Base-by-base conservation (phyloP, 2,888 invertebrate species). In the Copidosoma aretas region DNA sequence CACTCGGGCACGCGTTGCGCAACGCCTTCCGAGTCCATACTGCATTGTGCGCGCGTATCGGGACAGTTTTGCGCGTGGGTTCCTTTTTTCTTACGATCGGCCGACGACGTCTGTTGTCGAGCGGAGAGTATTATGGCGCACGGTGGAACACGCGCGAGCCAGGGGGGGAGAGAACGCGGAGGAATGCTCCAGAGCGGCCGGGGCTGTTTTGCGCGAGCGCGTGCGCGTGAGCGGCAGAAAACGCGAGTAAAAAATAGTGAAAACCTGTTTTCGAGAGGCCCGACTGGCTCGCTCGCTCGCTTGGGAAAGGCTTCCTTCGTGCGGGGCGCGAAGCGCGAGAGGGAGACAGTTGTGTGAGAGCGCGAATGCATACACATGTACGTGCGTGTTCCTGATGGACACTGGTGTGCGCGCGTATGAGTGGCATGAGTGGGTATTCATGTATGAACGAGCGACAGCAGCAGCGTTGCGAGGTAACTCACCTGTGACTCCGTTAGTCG, bases 401-500 rank as follows among this genome's bases (percentile, higher is more conserved):
- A 15, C 59, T 22, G 24, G 43, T 25, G 19, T 65, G 15, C 25
- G 56, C 52, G 52, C 52, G 57, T 52, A 52, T 32, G 22, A 58
- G 41, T 21, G 57, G 25, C 32, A 39, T 51, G 41, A 4, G 19
- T 39, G 54, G 10, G 49, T 63, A 25, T 53, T 10, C 21, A 32
- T 53, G 39, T 32, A 46, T 46, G 10, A 49, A 19, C 15, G 49
- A 49, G 49, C 3, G 49, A 15, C n/a, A 19, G 53, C 10, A 21
- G 49, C 56, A 52, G 46, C 64, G 58, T n/a, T n/a, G n/a, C 63
- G 54, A 73, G 64, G 58, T 68, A 67, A 77, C 87, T 86, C 86
- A 91, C 91, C 89, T 90, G 88, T 78, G 89, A 86, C 77, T 85
- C 85, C 76, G 86, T 85, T 82, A 86, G 85, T 80, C 87, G 86